Percentiles rank a stretch among this genome's conserved stretches.
Conservation (phyloP, 2,797 vertebrate genomes). For the Crenichthys baileyi region DNA sequence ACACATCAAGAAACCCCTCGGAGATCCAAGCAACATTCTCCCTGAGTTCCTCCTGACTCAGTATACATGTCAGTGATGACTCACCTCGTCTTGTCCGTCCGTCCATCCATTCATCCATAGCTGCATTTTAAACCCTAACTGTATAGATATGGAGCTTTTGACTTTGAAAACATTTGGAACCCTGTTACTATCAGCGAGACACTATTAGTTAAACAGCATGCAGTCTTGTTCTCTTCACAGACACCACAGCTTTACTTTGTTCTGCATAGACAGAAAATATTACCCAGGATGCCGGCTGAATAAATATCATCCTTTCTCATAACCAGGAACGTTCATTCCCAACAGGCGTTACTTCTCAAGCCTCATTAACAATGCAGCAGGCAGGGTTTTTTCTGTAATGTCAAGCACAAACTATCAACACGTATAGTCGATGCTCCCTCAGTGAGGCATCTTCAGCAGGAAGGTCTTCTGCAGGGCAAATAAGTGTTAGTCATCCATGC, state of each 20-base stretch:
- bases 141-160: not conserved
- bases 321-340: conserved; percentile 57
- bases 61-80: no score
- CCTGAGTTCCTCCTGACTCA: no score
- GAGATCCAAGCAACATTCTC: no score
- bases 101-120: not conserved
- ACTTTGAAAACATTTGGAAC: not conserved
- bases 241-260: conserved; percentile 27
- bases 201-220: not conserved
- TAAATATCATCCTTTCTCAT: conserved; percentile 57
- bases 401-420: conserved; percentile 19
- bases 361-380: conserved; percentile 50
- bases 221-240: conserved; percentile 14
- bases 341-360: conserved; percentile 21
- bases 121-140: not conserved
- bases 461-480: conserved; percentile 27
- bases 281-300: conserved; percentile 45
- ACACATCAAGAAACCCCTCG: no score
- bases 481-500: conserved; percentile 19
- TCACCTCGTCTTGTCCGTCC: not conserved
- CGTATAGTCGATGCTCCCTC: conserved; percentile 10
- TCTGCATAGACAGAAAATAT: conserved; percentile 44
- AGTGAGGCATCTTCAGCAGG: conserved; percentile 10
- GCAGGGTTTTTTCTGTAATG: conserved; percentile 31
- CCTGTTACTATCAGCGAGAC: not conserved